Evolutionary conservation across 1,140 invertebrate genomes (phyloP), one percentile per base, ranked within the genome.

Genomic region (Calycopis cecrops): DNA sequence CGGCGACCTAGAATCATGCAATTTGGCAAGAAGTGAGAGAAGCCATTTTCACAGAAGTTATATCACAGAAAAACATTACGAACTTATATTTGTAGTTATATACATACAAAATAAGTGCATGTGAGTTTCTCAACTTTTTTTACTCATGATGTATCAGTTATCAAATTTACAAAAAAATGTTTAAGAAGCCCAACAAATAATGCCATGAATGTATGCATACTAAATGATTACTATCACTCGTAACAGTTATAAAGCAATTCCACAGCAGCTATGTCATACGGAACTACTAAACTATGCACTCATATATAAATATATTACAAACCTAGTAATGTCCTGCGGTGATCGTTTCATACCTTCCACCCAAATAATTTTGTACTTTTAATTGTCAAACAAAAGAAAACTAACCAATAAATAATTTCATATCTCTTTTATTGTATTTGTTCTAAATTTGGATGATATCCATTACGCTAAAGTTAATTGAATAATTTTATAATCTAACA

Each of bases 321-420:
- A 44, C 40, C 40, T 44, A 44, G 17, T 44, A 44, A 44, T 44
- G 40, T 44, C 16, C 40, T 44, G 40, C 17, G 40, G 40, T 16
- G 40, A 9, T 44, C 17, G 10, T 16, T 44, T 16, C 40, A 9
- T 44, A 44, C 12, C 40, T 44, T 44, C 16, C 40, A 44, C 40
- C 40, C 40, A 44, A 44, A 44, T 44, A 9, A 12, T 44, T 37
- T 44, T 44, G 40, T 44, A 44, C 40, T 44, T 44, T 44, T 16
- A 37, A 44, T 16, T 16, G 40, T 44, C 40, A 16, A 44, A 40
- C 21, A 44, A 16, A 17, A 44, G 40, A 16, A 44, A 44, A 12
- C 40, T 44, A 44, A 44, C 40, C 38, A 40, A 40, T 40, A 40
- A 40, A 44, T 44, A 16, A 44, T 44, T 40, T 16, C 14, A 16